Base-by-base conservation (phyloP, 2,797 vertebrate species). In the Dendrocincla tyrannina region DNA sequence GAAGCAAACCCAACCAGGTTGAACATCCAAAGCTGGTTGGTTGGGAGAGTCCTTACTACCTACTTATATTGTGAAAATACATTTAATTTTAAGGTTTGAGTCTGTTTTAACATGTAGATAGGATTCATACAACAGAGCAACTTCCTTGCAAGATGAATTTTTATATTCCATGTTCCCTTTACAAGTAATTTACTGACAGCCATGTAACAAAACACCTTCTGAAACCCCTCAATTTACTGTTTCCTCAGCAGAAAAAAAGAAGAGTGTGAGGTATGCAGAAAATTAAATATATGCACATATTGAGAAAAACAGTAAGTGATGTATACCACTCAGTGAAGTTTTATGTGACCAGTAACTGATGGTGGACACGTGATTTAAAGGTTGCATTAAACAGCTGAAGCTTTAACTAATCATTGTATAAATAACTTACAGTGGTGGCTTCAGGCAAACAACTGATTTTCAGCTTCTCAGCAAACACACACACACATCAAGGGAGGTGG, bases 321-420 rank as follows among this genome's bases (percentile, higher is more conserved):
- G 92, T 94, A 89, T 81, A 86, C 35, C 14, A 32, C 83, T 94
- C 93, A 86, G 41, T 94, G 83, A 92, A 95, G 72, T 88, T 96
- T 94, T 94, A 94, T 95, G 52, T 47, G 56, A 89, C 83, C 89
- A 68, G 47, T 79, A 95, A 81, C 75, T 96, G 85, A 27, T 92
- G 88, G 83, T 68, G 58, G 59, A 63, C 67, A 16, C 4, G 35
- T 92, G 93, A 96, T 96, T 96, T 96, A 96, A 95, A 89, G 66
- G 39, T 27, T 89, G 91, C 60, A 82, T 92, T 93, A 95, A 88
- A 72, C 37, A 93, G 10, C 73, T 80, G 92, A 95, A 91, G 89
- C 49, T 92, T 94, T 90, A 89, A 88, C 95, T 96, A 97, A 97
- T 94, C 88, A 44, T 62, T 80, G 69, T 63, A 88, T 96, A 92